Evolutionary conservation across 2,113 vertebrate genomes (phyloP), one percentile per base, ranked within the genome.

Genomic region (Hippocampus barbouri): DNA sequence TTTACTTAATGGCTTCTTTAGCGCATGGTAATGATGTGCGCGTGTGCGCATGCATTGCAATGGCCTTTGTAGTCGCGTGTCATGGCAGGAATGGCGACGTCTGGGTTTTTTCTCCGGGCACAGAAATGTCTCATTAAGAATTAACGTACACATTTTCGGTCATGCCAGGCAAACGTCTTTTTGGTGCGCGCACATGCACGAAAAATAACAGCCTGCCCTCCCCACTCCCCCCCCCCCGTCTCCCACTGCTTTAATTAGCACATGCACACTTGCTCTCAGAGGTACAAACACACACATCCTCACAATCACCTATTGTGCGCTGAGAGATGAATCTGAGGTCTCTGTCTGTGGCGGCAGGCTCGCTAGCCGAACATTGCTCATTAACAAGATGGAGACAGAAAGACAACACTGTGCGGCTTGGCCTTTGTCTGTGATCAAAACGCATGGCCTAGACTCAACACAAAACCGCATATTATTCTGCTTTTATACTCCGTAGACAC

Each of bases 91-190:
- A 88, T 87, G 80, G 84, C 83, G 86, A 89, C 83, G 87, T 78
- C 85, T 84, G 82, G 87, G 87, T 90, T 89, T 45, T 45, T 66
- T 91, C 91, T 91, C 85, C 78, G 89, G 90, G 88, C 86, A 85
- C 86, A 90, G 90, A 91, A 91, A 92, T 89, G 91, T 91, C 92
- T 93, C 92, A 93, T 93, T 93, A 93, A 93, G 92, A 93, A 93
- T 93, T 93, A 93, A 92, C 91, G 87, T 90, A 90, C 85, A 90
- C 87, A 86, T 92, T 88, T 85, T 87, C 70, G 87, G 90, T 88
- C 89, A 87, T 83, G 71, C 86, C 85, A 86, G 88, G 89, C 83
- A 88, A 87, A 84, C 84, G 88, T 86, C 86, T 85, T 88, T 65
- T 78, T 62, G 11, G 49, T 81, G 66, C 63, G 11, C 76, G 71